Base-by-base conservation (phyloP, 64 coral and sea anemone species). In the Pocillopora verrucosa region DNA sequence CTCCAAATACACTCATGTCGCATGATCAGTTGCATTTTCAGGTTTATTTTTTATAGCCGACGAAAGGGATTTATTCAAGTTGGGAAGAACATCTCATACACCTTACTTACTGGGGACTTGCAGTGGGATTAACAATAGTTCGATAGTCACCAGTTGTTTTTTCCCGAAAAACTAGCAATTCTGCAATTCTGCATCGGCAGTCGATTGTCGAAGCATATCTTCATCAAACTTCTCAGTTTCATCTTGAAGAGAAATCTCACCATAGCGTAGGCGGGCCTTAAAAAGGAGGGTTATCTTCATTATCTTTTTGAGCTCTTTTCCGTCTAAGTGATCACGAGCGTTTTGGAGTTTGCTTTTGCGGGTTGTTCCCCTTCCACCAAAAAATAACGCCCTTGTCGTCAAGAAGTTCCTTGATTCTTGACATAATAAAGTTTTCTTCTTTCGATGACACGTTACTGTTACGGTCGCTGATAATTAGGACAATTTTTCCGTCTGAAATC, bases 321-420 rank as follows among this genome's bases (percentile, higher is more conserved):
- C 56, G 19, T 59, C 16, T 19, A 76, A 76, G 0, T 0, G 1
- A 10, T 0, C 10, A 26, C 11, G 19, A 10, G 20, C 56, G 56
- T 25, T 59, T 60, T 0, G 20, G n/a, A 22, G 22, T 70, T 70
- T 70, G 17, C 4, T 20, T 79, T 60, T 79, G 9, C 6, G 4
- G 75, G 16, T 79, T 45, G 14, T 51, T 72, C 72, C 56, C 56
- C 77, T 57, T 85, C 38, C 22, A 85, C 36, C 82, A 72, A 72
- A 85, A 12, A 56, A 85, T 14, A 9, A 85, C 12, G 5, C 64
- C 82, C 56, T 85, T 57, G 20, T 70, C 36, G 11, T 38, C 82
- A 19, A 85, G 82, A 72, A 70, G 36, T 5, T n/a, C 0, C 1
- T 0, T 22, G 10, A 85, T 70, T 22, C 0, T 58, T 2, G 30